phyloP scores from a whole-genome alignment of 2,888 invertebrate species.

The Latrodectus hesperus region DNA sequence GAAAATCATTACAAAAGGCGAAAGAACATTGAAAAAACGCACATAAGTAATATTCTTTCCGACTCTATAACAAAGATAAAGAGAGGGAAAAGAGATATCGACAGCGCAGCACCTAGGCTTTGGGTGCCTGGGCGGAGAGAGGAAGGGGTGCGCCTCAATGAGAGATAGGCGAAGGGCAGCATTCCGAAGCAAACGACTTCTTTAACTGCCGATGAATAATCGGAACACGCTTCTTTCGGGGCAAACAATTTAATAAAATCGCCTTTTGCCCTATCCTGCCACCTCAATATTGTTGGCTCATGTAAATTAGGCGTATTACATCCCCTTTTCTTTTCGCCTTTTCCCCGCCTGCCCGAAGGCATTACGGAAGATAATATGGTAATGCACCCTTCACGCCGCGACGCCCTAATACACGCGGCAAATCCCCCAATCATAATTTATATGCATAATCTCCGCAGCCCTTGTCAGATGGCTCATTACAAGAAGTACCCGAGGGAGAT shows the following conservation, averaged over 20 bases:
- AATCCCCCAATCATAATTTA: slow-evolving; percentile 70
- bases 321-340: slow-evolving; percentile 48
- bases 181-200: slow-evolving; percentile 62
- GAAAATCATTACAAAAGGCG: no score
- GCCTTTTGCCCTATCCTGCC: slow-evolving; percentile 69
- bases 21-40: background rate
- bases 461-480: slow-evolving; percentile 69
- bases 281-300: slow-evolving; percentile 70
- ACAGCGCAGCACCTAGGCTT: background rate
- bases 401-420: slow-evolving; percentile 67
- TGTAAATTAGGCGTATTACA: slow-evolving; percentile 69
- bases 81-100: background rate
- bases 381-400: slow-evolving; percentile 68
- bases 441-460: slow-evolving; percentile 68
- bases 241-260: slow-evolving; percentile 70
- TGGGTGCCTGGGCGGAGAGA: slow-evolving; percentile 1
- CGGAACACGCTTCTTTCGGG: slow-evolving; percentile 56
- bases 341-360: slow-evolving; percentile 34
- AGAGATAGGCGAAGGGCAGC: slow-evolving; percentile 30
- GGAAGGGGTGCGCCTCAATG: slow-evolving; percentile 10
- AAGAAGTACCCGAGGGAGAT: slow-evolving; percentile 67
- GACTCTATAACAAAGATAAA: background rate
- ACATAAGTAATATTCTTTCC: background rate
- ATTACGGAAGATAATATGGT: slow-evolving; percentile 70
- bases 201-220: slow-evolving; percentile 68